Conservation (phyloP, 2,797 vertebrate species). For the Bradypus variegatus region DNA sequence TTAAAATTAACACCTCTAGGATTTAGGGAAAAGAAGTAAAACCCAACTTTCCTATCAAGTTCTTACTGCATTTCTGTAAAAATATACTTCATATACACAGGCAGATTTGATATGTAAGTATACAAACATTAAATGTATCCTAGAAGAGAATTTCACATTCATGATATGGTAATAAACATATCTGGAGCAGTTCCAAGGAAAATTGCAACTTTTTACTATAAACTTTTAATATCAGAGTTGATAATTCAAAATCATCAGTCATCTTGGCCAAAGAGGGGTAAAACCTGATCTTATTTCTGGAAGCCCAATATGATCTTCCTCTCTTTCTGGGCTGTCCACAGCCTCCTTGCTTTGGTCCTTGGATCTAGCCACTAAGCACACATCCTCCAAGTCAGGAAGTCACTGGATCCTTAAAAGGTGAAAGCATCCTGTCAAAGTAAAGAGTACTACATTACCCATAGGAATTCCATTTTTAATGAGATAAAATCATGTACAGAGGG, state of each 20-base stretch:
- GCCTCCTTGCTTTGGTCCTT: not conserved
- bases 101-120: not conserved
- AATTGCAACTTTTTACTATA: constrained; percentile 31
- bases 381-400: not conserved
- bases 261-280: not conserved
- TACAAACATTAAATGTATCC: not conserved
- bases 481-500: not conserved
- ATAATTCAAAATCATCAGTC: constrained; percentile 32
- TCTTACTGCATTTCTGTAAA: constrained; percentile 21
- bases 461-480: not conserved
- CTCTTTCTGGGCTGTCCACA: not conserved
- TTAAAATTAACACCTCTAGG: not conserved
- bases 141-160: not conserved
- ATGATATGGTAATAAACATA: not conserved
- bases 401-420: not conserved
- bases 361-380: not conserved
- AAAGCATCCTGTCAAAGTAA: constrained; percentile 1
- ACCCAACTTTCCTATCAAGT: not conserved
- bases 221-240: constrained; percentile 19
- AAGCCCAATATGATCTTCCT: not conserved
- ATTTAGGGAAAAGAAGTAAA: not conserved
- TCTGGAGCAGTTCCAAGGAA: not conserved
- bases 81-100: not conserved
- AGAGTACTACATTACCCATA: not conserved
- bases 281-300: constrained; percentile 10